A percentile compares a stretch with the other conserved stretches of the same genome.
Conservation (phyloP, 2,113 vertebrate genomes). For the Talpa occidentalis region DNA sequence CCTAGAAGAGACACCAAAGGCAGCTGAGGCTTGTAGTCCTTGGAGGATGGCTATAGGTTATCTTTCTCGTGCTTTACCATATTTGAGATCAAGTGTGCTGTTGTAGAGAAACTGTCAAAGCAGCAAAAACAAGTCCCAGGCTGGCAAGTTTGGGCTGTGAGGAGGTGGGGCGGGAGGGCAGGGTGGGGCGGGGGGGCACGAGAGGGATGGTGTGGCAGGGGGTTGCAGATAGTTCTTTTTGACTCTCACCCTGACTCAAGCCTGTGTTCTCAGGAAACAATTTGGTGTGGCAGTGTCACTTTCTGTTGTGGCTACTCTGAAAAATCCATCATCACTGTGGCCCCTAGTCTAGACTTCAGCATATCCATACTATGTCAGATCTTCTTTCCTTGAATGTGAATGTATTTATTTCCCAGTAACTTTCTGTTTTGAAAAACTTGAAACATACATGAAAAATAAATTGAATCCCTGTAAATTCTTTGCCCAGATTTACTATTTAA, state of each 20-base stretch:
- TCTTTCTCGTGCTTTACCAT: background rate
- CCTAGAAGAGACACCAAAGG: background rate
- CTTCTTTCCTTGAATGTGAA: background rate
- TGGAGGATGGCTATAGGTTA: background rate
- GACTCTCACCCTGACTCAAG: rapidly evolving
- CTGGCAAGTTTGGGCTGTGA: background rate
- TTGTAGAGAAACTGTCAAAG: background rate
- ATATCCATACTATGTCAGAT: rapidly evolving
- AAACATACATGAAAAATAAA: background rate
- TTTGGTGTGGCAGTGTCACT: no score
- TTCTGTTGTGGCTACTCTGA: rapidly evolving
- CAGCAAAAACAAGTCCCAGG: background rate
- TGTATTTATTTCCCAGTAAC: background rate
- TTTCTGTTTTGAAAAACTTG: constrained; percentile 41
- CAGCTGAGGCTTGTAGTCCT: background rate
- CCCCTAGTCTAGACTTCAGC: background rate
- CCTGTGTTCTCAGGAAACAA: background rate
- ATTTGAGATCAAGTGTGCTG: background rate
- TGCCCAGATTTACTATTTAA: background rate
- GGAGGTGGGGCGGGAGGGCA: no score
- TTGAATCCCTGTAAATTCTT: background rate
- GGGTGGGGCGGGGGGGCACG: no score
- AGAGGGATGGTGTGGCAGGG: no score
- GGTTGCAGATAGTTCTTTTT: rapidly evolving
- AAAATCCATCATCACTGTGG: background rate